Conservation (phyloP, 2,113 vertebrate species). For the Mellivora capensis region DNA sequence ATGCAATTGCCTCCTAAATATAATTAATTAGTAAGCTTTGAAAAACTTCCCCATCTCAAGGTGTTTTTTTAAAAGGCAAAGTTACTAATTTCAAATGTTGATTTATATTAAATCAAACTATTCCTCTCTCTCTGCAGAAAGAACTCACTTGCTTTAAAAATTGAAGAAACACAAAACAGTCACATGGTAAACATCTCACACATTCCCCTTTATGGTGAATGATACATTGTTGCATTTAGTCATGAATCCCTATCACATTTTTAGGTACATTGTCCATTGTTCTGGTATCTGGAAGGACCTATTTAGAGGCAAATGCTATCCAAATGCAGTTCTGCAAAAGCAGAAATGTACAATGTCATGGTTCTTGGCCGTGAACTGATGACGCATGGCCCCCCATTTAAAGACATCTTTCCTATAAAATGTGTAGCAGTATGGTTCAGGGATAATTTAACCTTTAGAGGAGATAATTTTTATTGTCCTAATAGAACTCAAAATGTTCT, state of each 20-base stretch:
- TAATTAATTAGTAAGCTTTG: constrained; percentile 41
- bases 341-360: constrained; percentile 57
- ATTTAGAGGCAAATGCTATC: constrained; percentile 63
- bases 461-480: constrained; percentile 75
- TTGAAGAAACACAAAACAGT: background rate
- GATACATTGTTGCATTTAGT: background rate
- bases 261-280: background rate
- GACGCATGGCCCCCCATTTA: constrained; percentile 54
- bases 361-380: constrained; percentile 67
- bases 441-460: constrained; percentile 79
- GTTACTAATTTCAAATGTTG: constrained; percentile 22
- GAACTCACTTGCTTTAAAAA: background rate
- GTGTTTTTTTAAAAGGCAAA: constrained; percentile 5
- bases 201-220: background rate
- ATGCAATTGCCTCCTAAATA: background rate
- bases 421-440: constrained; percentile 67
- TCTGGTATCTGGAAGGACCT: constrained; percentile 42
- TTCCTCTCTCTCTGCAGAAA: background rate
- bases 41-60: constrained; percentile 16
- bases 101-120: constrained; percentile 29
- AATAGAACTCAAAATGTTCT: constrained; percentile 54
- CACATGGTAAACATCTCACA: background rate
- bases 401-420: constrained; percentile 67
- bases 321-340: constrained; percentile 65
- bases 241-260: background rate